These are phyloP conservation scores for Drosophila lini DNA, from an alignment of 1,140 invertebrate genomes.

Conservation along the genomic window DNA sequence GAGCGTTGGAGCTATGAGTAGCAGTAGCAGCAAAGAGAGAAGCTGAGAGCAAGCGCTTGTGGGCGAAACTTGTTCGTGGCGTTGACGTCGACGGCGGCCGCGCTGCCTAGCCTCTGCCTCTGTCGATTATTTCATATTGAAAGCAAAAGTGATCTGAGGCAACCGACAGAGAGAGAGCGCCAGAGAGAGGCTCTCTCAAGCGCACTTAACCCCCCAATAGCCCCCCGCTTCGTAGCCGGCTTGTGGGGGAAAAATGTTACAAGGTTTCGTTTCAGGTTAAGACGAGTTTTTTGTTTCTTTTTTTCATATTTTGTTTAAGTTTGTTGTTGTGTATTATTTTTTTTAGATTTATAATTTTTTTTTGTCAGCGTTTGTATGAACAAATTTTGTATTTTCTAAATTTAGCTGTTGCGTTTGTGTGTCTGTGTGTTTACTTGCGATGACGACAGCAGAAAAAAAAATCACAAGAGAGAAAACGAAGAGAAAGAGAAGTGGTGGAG, in stretches of 20 bases:
- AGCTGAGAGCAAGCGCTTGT: conserved; percentile 37
- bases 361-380: conserved; percentile 63
- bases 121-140: conserved; percentile 84
- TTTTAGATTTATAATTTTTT: conserved; percentile 33
- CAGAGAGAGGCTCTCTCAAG: conserved; percentile 49
- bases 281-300: conserved; percentile 72
- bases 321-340: conserved; percentile 24
- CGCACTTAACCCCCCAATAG: conserved; percentile 14
- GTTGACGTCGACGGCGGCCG: conserved; percentile 8
- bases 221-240: conserved; percentile 52
- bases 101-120: conserved; percentile 25
- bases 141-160: conserved; percentile 83
- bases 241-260: conserved; percentile 82
- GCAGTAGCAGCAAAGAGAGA: not conserved
- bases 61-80: conserved; percentile 74
- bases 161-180: conserved; percentile 17
- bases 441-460: conserved; percentile 45
- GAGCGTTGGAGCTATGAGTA: conserved; percentile 11
- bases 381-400: conserved; percentile 74
- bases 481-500: conserved; percentile 7
- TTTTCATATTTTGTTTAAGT: conserved; percentile 23
- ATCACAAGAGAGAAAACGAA: conserved; percentile 12
- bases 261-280: conserved; percentile 84
- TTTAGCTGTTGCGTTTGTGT: conserved; percentile 53
- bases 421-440: conserved; percentile 45